phyloP scores from a whole-genome alignment of 2,797 vertebrate genomes.

The Margarornis squamiger region DNA sequence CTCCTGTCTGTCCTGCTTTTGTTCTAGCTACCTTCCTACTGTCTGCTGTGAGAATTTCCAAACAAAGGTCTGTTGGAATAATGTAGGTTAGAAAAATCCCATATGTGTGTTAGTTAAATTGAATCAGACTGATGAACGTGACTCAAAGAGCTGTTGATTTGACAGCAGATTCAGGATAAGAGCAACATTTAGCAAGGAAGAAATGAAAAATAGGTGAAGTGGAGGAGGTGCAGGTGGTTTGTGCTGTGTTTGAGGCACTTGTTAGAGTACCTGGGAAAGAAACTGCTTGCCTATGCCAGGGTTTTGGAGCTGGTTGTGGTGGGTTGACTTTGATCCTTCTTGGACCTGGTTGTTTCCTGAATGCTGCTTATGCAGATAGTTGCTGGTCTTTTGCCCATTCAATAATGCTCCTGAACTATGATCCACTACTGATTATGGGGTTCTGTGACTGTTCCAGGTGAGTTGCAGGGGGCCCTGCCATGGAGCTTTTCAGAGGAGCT shows the following conservation, averaged over 20 bases:
- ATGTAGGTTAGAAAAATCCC: neutral
- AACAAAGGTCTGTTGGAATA: neutral
- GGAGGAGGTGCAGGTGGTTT: neutral
- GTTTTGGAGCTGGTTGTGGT: neutral
- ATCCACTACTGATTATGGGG: neutral
- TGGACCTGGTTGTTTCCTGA: neutral
- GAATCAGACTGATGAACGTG: neutral
- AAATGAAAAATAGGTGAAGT: neutral
- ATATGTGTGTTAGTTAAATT: neutral
- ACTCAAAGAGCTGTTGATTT: neutral
- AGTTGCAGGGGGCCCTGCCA: neutral
- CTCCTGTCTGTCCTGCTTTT: neutral
- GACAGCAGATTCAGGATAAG: neutral
- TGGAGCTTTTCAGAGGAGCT: neutral
- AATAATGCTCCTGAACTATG: neutral
- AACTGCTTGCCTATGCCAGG: neutral
- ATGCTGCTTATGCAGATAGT: neutral
- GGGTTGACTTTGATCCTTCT: neutral
- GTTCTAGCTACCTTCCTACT: neutral
- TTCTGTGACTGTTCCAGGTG: neutral
- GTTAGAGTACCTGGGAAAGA: neutral
- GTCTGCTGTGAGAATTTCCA: neutral
- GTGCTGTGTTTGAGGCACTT: neutral
- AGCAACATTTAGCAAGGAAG: neutral
- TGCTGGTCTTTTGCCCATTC: neutral